phyloP scores from a whole-genome alignment of 1,140 invertebrate species.

The Aphelenchoides fujianensis region DNA sequence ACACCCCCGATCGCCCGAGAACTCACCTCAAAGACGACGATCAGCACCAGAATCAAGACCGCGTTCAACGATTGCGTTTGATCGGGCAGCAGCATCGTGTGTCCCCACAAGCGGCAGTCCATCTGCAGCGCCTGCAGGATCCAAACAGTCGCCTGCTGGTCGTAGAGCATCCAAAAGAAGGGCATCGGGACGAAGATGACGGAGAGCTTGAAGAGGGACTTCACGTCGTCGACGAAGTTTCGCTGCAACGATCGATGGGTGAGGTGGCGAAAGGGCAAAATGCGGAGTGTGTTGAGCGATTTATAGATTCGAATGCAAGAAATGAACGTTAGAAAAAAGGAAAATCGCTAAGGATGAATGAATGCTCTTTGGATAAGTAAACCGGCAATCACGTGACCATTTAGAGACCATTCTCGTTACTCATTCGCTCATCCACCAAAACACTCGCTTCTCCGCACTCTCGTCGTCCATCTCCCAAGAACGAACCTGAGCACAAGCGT shows the following conservation, averaged over 20 bases:
- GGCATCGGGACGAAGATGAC: slow-evolving; percentile 66
- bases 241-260: slow-evolving; percentile 62
- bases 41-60: slow-evolving; percentile 51
- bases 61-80: slow-evolving; percentile 73
- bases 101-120: slow-evolving; percentile 40
- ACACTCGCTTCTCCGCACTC: neutral
- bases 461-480: neutral
- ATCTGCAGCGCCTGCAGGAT: slow-evolving; percentile 43
- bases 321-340: neutral
- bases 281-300: neutral
- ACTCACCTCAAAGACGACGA: too few species aligned
- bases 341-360: neutral
- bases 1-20: slow-evolving; percentile 28
- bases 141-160: slow-evolving; percentile 63
- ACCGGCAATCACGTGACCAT: neutral
- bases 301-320: neutral
- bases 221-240: slow-evolving; percentile 65
- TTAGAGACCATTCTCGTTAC: too few species aligned
- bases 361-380: neutral
- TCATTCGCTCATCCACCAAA: neutral
- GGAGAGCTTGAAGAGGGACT: slow-evolving; percentile 63
- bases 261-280: neutral
- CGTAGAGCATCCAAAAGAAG: slow-evolving; percentile 71
- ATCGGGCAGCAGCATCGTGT: slow-evolving; percentile 72
- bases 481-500: slow-evolving; percentile 63